phyloP scores from a whole-genome alignment of 2,113 vertebrate species.

The Corythornis madagascariensis region DNA sequence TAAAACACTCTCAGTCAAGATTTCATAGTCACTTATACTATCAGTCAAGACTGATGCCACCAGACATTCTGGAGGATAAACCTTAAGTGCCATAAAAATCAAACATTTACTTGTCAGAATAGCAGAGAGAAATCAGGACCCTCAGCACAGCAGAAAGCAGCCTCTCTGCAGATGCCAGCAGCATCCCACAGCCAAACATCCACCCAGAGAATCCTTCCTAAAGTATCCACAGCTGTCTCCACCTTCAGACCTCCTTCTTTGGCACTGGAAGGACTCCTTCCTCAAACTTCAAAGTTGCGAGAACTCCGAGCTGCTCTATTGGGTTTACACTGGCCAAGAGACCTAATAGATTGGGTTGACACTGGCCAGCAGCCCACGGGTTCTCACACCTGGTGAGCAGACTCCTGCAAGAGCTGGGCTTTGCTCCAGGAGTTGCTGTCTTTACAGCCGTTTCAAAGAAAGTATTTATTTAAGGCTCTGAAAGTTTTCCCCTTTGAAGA shows the following conservation, averaged over 20 bases:
- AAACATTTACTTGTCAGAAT: not conserved
- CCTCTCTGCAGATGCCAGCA: not conserved
- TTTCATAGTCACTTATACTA: not conserved
- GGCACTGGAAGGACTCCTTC: not conserved
- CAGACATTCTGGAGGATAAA: not conserved
- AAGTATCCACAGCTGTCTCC: not conserved
- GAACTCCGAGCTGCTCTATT: not conserved
- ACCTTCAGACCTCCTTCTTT: not conserved
- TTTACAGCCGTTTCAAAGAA: constrained; percentile 41
- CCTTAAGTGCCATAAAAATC: constrained; percentile 10
- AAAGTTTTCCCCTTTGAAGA: constrained; percentile 35
- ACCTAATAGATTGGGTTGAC: not conserved
- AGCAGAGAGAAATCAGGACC: not conserved
- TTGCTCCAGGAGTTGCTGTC: constrained; percentile 44
- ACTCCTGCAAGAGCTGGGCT: constrained; percentile 38
- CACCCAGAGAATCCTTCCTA: not conserved
- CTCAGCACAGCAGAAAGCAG: not conserved
- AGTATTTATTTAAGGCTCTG: constrained; percentile 34
- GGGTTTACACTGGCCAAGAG: constrained; percentile 8
- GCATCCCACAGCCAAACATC: not conserved
- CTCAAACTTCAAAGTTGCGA: not conserved
- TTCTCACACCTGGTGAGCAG: constrained; percentile 36
- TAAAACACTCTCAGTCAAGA: not conserved
- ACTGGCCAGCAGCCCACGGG: not conserved
- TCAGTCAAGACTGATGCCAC: not conserved